Evolutionary conservation across 2,888 invertebrate genomes (phyloP), one percentile per base, ranked within the genome.

Genomic region (Salticus scenicus): DNA sequence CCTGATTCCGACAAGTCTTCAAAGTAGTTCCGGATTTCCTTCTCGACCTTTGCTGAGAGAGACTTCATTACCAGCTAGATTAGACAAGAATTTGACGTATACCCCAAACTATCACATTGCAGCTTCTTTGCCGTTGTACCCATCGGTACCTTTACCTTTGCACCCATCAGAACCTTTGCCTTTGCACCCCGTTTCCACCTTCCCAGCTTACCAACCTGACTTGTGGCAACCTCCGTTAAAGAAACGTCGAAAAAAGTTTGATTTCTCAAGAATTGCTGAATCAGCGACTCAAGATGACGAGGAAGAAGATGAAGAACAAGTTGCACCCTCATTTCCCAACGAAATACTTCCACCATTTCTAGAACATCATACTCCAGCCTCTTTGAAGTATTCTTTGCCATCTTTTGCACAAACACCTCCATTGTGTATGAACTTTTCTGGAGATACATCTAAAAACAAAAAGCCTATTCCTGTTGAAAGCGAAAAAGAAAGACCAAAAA

Each of bases 211-310:
- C 70, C 78, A 70, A 7, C 78, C 78, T 4, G 30, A 20, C 67
- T 27, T 30, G 42, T 31, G 31, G 7, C 31, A 30, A 12, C n/a
- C n/a, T n/a, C n/a, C 28, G 20, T 24, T 8, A 17, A 80, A 63
- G 67, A 74, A 70, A 12, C 31, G 42, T 27, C 47, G 78, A n/a
- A 88, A 88, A 64, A 83, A 82, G 20, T 89, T 89, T 79, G 89
- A 89, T 41, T 89, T 89, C 75, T 85, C 89, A 7, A 87, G 88
- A 12, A 83, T 89, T 10, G 89, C 89, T 31, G 88, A 89, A 63
- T 89, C 89, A n/a, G 89, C 89, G 24, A 87, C 88, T 42, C 80
- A 86, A 47, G 31, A 30, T 0, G 84, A 84, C 28, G 78, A 81
- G 12, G 72, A 72, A 1, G 71, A 81, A 27, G 83, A 67, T 28